Conservation (phyloP, 37 sponge, comb jelly and placozoan genomes). For the Halichondria panicea region DNA sequence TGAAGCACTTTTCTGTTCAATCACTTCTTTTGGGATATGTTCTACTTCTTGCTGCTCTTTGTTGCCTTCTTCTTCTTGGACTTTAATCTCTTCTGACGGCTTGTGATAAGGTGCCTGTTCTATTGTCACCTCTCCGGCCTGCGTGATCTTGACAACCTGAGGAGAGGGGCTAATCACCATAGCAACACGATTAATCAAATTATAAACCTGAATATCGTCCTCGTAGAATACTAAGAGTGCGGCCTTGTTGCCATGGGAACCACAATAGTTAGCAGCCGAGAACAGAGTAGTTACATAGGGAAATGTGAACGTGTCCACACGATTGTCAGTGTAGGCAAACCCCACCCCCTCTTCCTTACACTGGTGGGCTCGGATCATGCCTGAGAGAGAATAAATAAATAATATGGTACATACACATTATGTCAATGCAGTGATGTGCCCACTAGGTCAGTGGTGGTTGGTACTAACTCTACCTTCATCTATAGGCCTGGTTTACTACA, state of each 20-base stretch:
- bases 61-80: background rate
- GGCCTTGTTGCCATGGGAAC: slow-evolving; percentile 76
- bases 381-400: too few species aligned
- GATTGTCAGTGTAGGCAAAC: slow-evolving; percentile 47
- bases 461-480: too few species aligned
- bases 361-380: slow-evolving; percentile 80
- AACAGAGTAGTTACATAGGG: slow-evolving; percentile 82
- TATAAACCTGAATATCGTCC: slow-evolving; percentile 47
- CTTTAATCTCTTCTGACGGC: background rate
- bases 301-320: slow-evolving; percentile 34
- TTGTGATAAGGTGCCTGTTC: slow-evolving; percentile 22
- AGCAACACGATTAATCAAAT: too few species aligned
- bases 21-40: background rate
- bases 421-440: too few species aligned
- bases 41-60: background rate
- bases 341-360: slow-evolving; percentile 78
- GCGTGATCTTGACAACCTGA: slow-evolving; percentile 25
- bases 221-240: slow-evolving; percentile 61
- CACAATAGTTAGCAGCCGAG: slow-evolving; percentile 88
- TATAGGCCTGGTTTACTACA: too few species aligned
- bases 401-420: too few species aligned
- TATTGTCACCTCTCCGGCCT: slow-evolving; percentile 3
- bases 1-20: background rate
- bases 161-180: too few species aligned
- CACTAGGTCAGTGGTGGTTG: too few species aligned